These are phyloP conservation scores for Vanessa cardui DNA, from an alignment of 2,888 invertebrate species.

Conservation along the genomic window DNA sequence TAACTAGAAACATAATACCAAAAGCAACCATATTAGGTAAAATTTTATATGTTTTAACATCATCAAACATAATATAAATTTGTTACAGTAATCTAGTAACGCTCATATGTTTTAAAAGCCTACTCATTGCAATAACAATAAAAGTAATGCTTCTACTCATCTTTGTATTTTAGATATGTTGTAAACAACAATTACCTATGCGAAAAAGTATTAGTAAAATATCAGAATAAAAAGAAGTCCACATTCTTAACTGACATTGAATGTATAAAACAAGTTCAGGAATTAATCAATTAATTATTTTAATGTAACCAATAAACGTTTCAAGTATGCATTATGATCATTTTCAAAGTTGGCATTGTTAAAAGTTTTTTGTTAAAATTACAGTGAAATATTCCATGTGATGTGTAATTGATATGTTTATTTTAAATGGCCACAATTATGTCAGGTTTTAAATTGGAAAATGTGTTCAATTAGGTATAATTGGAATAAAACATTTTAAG, in stretches of 20 bases:
- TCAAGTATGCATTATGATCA: slow-evolving; percentile 8
- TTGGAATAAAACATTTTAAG: not conserved
- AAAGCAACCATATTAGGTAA: slow-evolving; percentile 16
- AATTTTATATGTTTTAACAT: slow-evolving; percentile 4
- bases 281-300: slow-evolving; percentile 24
- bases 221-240: not conserved
- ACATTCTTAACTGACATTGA: not conserved
- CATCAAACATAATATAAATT: slow-evolving; percentile 26
- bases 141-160: slow-evolving; percentile 2
- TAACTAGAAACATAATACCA: not conserved
- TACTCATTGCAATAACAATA: slow-evolving; percentile 25
- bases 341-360: slow-evolving; percentile 2
- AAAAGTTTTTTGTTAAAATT: not conserved
- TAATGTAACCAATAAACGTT: slow-evolving; percentile 12
- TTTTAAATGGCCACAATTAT: slow-evolving; percentile 4
- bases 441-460: not conserved
- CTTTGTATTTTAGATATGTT: slow-evolving; percentile 1
- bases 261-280: not conserved
- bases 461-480: not conserved
- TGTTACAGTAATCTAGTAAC: slow-evolving; percentile 12
- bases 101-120: slow-evolving; percentile 15
- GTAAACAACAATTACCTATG: not conserved
- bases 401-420: slow-evolving; percentile 7
- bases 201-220: too few relatives aligned
- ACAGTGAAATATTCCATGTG: slow-evolving; percentile 1